Percentiles rank a stretch among this genome's conserved stretches.
These are phyloP conservation scores for Phymastichus coffea DNA, from an alignment of 1,140 invertebrate species.

Conservation along the genomic window DNA sequence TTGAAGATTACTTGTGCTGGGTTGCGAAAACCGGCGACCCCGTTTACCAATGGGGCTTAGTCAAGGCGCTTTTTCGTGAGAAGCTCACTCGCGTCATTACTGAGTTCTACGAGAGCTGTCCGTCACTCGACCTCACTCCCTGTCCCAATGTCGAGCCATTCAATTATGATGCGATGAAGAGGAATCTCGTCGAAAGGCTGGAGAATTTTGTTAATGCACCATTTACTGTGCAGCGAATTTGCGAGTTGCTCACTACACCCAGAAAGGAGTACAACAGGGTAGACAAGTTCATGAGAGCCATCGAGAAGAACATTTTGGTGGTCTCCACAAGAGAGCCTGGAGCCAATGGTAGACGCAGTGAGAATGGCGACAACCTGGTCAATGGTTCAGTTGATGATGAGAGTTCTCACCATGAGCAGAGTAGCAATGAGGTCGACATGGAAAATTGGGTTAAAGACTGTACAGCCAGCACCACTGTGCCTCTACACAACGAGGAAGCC, in stretches of 20 bases:
- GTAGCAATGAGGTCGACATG: slow-evolving; percentile 49
- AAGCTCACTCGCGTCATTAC: slow-evolving; percentile 84
- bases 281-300: slow-evolving; percentile 94
- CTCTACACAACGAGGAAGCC: slow-evolving; percentile 23
- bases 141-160: slow-evolving; percentile 90
- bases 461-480: slow-evolving; percentile 33
- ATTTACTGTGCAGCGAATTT: slow-evolving; percentile 94
- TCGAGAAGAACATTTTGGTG: slow-evolving; percentile 93
- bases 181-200: slow-evolving; percentile 77
- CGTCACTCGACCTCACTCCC: slow-evolving; percentile 71
- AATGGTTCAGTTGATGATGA: slow-evolving; percentile 57
- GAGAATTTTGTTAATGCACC: slow-evolving; percentile 86
- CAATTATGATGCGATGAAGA: slow-evolving; percentile 87
- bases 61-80: slow-evolving; percentile 84
- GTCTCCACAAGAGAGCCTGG: slow-evolving; percentile 93
- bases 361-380: slow-evolving; percentile 68
- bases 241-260: slow-evolving; percentile 87
- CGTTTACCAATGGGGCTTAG: slow-evolving; percentile 86
- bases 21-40: slow-evolving; percentile 94
- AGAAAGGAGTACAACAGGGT: slow-evolving; percentile 92
- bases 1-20: slow-evolving; percentile 87
- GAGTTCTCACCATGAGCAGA: slow-evolving; percentile 25
- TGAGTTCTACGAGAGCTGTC: slow-evolving; percentile 80
- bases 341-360: slow-evolving; percentile 58
- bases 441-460: slow-evolving; percentile 53